Evolutionary conservation across 2,888 invertebrate species (phyloP), one percentile per base, ranked within the genome.

Genomic region (Stenoptilia bipunctidactyla): DNA sequence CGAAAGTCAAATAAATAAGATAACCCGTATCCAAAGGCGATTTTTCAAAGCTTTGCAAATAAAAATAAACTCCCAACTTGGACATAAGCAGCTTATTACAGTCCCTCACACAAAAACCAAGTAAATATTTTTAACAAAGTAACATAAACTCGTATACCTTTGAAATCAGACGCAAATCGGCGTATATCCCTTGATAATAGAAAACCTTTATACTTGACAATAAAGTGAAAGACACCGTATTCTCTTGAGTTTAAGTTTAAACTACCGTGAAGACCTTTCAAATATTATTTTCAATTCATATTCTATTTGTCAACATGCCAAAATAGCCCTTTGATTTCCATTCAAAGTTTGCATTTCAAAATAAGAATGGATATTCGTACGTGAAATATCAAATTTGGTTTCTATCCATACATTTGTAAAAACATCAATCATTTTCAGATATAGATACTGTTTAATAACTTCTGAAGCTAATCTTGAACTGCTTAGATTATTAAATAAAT

Each of bases 301-400:
- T 39, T 39, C n/a, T 70, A 77, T 80, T 79, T 79, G 79, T 76
- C 76, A 75, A 76, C 71, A 70, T 74, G 70, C 65, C 74, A 69
- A 72, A 73, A 69, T 75, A 77, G 73, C 75, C 79, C 79, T 79
- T 77, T 80, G 77, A 79, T 76, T 73, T 64, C 61, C 61, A 56
- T 58, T 51, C 51, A 46, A 38, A 41, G 51, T 58, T 63, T 66
- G 69, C 73, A n/a, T 66, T 70, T 75, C 66, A 54, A 58, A 54
- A 58, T 53, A 50, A 45, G 40, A 50, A 41, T 41, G 20, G 20
- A 20, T 20, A 20, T 8, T 20, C 20, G 20, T 20, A 20, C 20
- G 20, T 20, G 20, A 20, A 59, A 61, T 64, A 66, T 73, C 68
- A 74, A 73, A 73, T 72, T 66, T n/a, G n/a, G n/a, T n/a, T n/a